These are phyloP conservation scores for Myotis findleyi DNA, from an alignment of 2,797 vertebrate genomes.

Conservation along the genomic window DNA sequence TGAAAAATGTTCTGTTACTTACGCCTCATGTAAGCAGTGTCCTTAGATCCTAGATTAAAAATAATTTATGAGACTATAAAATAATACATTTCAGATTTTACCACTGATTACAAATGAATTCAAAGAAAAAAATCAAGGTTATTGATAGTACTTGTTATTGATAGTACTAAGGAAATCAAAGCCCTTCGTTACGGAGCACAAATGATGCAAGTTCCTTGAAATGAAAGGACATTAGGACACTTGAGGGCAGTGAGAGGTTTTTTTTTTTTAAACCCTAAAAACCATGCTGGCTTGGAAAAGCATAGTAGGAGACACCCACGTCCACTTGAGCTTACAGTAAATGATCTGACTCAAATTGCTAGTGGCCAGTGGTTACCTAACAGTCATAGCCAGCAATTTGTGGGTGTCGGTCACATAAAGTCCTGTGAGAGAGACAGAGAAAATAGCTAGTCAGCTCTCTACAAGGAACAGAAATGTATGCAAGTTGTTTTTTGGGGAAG, in stretches of 20 bases:
- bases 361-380: conserved; percentile 73
- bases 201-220: conserved; percentile 61
- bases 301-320: conserved; percentile 60
- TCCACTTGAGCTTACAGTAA: conserved; percentile 79
- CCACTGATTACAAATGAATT: conserved; percentile 44
- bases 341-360: conserved; percentile 75
- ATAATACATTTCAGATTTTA: conserved; percentile 55
- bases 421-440: conserved; percentile 54
- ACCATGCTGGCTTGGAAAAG: conserved; percentile 61
- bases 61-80: not conserved
- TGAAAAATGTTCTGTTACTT: conserved; percentile 60
- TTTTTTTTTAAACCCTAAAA: conserved; percentile 42
- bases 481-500: not conserved
- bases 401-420: conserved; percentile 68
- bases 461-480: conserved; percentile 33
- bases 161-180: conserved; percentile 28
- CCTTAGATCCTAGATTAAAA: not conserved
- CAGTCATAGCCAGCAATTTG: conserved; percentile 69
- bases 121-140: conserved; percentile 22
- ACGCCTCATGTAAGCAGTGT: conserved; percentile 12
- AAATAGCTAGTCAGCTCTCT: conserved; percentile 66
- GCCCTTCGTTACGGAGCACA: not conserved
- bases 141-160: not conserved
- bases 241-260: conserved; percentile 43
- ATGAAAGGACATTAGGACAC: conserved; percentile 54